These are phyloP conservation scores for Pelochelys cantorii DNA, from an alignment of 2,797 vertebrate genomes.

Conservation along the genomic window DNA sequence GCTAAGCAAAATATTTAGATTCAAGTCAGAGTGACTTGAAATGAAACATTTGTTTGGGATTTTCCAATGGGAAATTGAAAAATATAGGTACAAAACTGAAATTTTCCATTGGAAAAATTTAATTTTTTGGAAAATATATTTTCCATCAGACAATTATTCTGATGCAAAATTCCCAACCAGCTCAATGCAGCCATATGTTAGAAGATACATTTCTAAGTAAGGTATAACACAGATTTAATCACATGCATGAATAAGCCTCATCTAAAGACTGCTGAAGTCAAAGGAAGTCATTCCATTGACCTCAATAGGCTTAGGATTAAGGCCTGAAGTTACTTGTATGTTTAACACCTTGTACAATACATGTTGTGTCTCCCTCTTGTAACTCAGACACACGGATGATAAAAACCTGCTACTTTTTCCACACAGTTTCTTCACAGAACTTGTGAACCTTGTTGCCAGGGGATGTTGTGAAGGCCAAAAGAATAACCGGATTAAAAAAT, in stretches of 20 bases:
- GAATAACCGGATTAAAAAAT: not conserved
- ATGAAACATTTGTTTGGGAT: not conserved
- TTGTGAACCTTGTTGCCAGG: not conserved
- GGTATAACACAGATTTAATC: not conserved
- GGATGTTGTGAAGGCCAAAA: not conserved
- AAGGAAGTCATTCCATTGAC: not conserved
- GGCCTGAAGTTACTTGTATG: slow-evolving; percentile 4
- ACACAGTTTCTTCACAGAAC: not conserved
- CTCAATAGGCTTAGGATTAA: slow-evolving; percentile 36
- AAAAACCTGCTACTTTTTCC: not conserved
- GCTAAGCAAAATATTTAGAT: slow-evolving; percentile 50
- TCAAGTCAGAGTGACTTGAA: slow-evolving; percentile 17
- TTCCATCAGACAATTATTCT: not conserved
- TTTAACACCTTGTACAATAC: slow-evolving; percentile 1
- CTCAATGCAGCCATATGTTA: not conserved
- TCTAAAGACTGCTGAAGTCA: not conserved
- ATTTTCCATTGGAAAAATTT: not conserved
- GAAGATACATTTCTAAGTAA: not conserved
- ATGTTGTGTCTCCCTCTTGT: not conserved
- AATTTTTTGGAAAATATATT: slow-evolving; percentile 6
- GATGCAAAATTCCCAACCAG: slow-evolving; percentile 7
- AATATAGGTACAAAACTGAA: not conserved
- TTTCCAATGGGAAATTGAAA: slow-evolving; percentile 12
- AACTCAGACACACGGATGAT: not conserved
- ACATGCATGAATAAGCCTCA: not conserved